phyloP scores from a whole-genome alignment of 2,888 invertebrate species.

The Brenthis daphne region DNA sequence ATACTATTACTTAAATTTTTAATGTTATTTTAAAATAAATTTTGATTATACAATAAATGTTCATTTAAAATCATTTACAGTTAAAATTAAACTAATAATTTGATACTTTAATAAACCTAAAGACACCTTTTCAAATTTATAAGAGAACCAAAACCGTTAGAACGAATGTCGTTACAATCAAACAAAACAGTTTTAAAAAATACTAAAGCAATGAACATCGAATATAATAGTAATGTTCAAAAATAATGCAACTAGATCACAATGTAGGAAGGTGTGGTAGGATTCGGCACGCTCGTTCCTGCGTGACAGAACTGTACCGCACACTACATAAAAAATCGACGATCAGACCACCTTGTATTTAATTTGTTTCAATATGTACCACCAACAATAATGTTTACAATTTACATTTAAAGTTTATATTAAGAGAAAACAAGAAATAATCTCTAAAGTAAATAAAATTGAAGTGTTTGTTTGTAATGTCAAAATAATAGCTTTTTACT shows the following conservation, averaged over 20 bases:
- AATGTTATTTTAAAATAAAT: too few species aligned
- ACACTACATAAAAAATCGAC: slow-evolving; percentile 67
- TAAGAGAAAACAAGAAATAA: neutral
- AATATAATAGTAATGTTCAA: slow-evolving; percentile 57
- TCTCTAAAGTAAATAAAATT: too few species aligned
- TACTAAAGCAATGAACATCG: slow-evolving; percentile 59
- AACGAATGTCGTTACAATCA: slow-evolving; percentile 9
- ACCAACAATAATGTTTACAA: neutral
- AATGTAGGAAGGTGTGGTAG: slow-evolving; percentile 55
- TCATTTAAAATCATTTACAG: too few species aligned
- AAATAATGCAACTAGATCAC: slow-evolving; percentile 50
- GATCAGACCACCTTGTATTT: slow-evolving; percentile 62
- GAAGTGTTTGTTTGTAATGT: too few species aligned
- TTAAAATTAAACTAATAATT: too few species aligned
- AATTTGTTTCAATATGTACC: slow-evolving; percentile 38
- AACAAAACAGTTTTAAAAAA: slow-evolving; percentile 28
- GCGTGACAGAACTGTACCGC: slow-evolving; percentile 57
- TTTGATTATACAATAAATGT: too few species aligned
- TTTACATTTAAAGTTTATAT: neutral
- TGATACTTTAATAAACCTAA: too few species aligned
- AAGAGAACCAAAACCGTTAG: too few species aligned
- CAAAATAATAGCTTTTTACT: too few species aligned
- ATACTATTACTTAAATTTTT: too few species aligned
- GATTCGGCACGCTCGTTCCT: slow-evolving; percentile 48
- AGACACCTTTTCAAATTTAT: too few species aligned